These are phyloP conservation scores for Lasioglossum zephyrum DNA, from an alignment of 2,888 invertebrate species.

Conservation along the genomic window DNA sequence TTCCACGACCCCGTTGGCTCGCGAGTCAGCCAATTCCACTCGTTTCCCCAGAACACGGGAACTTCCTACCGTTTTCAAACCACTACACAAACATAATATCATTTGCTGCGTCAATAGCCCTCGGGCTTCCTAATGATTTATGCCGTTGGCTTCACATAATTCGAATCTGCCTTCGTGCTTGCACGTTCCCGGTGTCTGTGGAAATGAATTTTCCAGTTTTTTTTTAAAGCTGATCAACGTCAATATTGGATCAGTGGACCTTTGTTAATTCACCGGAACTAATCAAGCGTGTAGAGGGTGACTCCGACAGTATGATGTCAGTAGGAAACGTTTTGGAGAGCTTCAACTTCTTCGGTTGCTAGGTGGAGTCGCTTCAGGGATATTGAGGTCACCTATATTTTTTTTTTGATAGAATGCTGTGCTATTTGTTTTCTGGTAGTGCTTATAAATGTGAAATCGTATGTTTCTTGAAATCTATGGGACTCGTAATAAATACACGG, in stretches of 20 bases:
- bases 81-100: slow-evolving; percentile 3
- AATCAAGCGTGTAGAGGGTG: not conserved
- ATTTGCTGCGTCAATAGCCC: not conserved
- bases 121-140: not conserved
- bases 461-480: too few species aligned
- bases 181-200: not conserved
- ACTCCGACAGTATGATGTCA: too few species aligned
- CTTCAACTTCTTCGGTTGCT: too few species aligned
- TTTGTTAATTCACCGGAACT: not conserved
- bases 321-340: too few species aligned
- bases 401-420: too few species aligned
- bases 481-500: too few species aligned
- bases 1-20: not conserved
- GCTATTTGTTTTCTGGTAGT: too few species aligned
- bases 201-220: not conserved
- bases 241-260: not conserved
- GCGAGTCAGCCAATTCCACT: not conserved
- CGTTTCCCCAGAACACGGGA: not conserved
- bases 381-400: too few species aligned
- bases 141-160: not conserved
- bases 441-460: too few species aligned
- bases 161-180: not conserved
- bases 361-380: too few species aligned
- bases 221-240: not conserved
- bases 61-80: not conserved